Evolutionary conservation across 2,888 invertebrate genomes (phyloP).

Genomic region (Criorhina ranunculi): DNA sequence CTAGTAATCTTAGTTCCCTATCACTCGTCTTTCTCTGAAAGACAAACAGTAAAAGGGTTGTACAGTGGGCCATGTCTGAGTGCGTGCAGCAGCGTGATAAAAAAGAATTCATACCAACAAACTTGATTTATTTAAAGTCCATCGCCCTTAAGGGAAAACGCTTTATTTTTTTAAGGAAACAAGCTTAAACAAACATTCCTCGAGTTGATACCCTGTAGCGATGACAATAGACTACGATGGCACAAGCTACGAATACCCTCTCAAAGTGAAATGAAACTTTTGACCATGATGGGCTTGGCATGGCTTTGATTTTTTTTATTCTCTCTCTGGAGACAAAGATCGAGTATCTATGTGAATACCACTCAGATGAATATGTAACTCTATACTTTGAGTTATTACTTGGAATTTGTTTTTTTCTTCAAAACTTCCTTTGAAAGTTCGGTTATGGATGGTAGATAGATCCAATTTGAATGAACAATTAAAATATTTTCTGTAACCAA

Average conservation of each 20-base stretch:
- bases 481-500: neutral
- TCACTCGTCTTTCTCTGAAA: no score
- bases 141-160: no score
- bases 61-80: no score
- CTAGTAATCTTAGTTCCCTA: no score
- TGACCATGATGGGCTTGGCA: conserved; percentile 26
- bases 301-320: conserved; percentile 32
- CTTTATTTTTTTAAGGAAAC: no score
- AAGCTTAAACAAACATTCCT: no score
- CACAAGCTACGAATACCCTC: neutral
- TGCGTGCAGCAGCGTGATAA: no score
- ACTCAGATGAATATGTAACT: conserved; percentile 41
- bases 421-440: conserved; percentile 26
- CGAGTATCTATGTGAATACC: conserved; percentile 41
- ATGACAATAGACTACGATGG: conserved; percentile 1
- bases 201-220: conserved; percentile 11
- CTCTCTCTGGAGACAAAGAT: conserved; percentile 12
- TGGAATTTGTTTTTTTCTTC: conserved; percentile 1
- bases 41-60: no score
- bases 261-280: conserved; percentile 9
- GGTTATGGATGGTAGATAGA: no score
- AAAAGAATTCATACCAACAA: no score
- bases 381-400: conserved; percentile 35
- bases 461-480: no score
- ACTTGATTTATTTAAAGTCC: no score